Base-by-base conservation (phyloP, 2,113 vertebrate species). In the Colistium nudipinnis region DNA sequence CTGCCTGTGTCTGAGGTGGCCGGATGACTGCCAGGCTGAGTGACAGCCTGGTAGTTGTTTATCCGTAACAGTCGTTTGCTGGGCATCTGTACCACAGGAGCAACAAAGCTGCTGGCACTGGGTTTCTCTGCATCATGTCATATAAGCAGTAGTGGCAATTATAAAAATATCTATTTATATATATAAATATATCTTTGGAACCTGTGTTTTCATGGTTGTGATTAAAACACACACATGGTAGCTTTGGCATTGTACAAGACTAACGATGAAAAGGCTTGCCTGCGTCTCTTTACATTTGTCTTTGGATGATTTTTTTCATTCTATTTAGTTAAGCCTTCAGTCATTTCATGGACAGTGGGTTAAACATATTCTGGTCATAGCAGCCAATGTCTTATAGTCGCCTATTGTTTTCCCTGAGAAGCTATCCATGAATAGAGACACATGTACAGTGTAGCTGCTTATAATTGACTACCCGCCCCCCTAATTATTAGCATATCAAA, bases 21-120 rank as follows among this genome's bases (percentile, higher is more conserved):
- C 76, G 61, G 72, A 76, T 5, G 65, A 52, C 81, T 87, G 87
- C 89, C 86, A 90, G 67, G 73, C 78, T 78, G 78, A 85, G 62
- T 81, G 79, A 84, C 87, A 90, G 83, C 44, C 84, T 80, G 70
- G 56, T 87, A 80, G 83, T 89, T 90, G 81, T 86, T 87, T 79
- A 84, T 82, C 74, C 80, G 74, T 68, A 74, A 80, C 76, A 76
- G 84, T 83, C 81, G 64, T 80, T 72, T 62, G 64, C 77, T 71
- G 82, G 80, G 70, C 68, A 80, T 82, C 71, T 88, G 85, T 81
- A 86, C 72, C 64, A 82, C 79, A 80, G 53, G 55, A 76, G 78
- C 65, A 81, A 81, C 81, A 84, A 76, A 81, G 63, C 80, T 84
- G 65, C 56, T 85, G 88, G 78, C 74, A 86, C 55, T 30, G 63